Base-by-base conservation (phyloP, 2,888 invertebrate genomes). In the Pristionchus fissidentatus region DNA sequence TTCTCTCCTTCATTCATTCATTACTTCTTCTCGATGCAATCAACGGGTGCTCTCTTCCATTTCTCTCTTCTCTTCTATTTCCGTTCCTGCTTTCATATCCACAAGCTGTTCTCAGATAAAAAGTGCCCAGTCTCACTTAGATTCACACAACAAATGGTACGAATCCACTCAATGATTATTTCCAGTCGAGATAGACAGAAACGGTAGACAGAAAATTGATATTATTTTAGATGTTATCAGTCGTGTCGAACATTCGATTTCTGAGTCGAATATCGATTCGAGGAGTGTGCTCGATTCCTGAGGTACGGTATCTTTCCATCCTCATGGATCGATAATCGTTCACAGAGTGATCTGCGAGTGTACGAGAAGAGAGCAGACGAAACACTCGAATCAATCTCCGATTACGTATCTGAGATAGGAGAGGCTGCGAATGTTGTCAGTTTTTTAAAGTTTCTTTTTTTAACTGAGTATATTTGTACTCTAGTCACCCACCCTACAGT, bases 331-430 rank as follows among this genome's bases (percentile, higher is more conserved):
- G 57, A 57, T 29, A 57, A 29, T 57, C 26, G 26, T 52, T 66
- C 38, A 13, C 52, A 79, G 79, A 49, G 35, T 43, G 79, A 38
- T 57, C 19, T 81, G 60, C 46, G 80, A 62, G n/a, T 81, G 55
- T 89, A 86, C 73, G 89, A 89, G 22, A 73, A 81, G 73, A 49
- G 49, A 10, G 83, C 89, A 19, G 89, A 89, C 66, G 87, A 87
- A 35, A 87, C 87, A 5, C 85, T 89, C 22, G 83, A 85, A 22
- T 81, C 77, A 32, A 79, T 90, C 26, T 84, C 83, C 38, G 89
- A 90, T 41, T 90, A 86, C 35, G 55, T 73, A 3, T 35, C 52
- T 4, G 55, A 70, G 13, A 70, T 83, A 13, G 83, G 52, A 29
- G 83, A 83, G 41, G 29, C 19, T 10, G 13, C 43, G 13, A 73